Evolutionary conservation across 2,113 vertebrate genomes (phyloP), one percentile per base, ranked within the genome.

Genomic region (Myotis lucifugus): DNA sequence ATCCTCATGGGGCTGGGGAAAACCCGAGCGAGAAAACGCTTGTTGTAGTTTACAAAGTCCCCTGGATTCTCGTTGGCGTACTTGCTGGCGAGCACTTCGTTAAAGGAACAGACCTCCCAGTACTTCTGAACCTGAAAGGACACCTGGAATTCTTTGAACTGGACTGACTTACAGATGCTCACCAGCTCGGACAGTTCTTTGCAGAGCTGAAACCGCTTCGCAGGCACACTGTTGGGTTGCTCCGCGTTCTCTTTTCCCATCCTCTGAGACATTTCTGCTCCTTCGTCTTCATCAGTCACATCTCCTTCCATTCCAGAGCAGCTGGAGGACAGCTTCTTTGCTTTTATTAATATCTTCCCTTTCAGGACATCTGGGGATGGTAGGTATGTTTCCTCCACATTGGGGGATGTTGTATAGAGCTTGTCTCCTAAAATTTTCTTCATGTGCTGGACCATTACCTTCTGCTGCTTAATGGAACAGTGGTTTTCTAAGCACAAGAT

Each of bases 41-140:
- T 99, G 97, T 99, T 99, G 84, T 99, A 99, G 97, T 99, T 99
- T 1, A 99, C 99, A 97, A 99, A 99, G 97, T 99, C 99, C 19
- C 99, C 99, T 0, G 99, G 99, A 56, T 98, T 99, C 91, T 99
- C 99, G 1, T 98, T 99, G 95, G 99, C 99, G 0, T 99, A 99
- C 29, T 99, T 99, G 97, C 98, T 99, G 94, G 99, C 99, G 90
- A 99, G 99, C 66, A 99, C 99, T 97, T 99, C 99, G 0, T 99
- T 99, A 97, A 99, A 99, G 0, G 99, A 99, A 92, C 99, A 99
- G 40, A 99, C 98, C 96, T 99, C 99, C 99, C 99, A 99, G 94
- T 99, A 99, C 96, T 99, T 99, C 98, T 99, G 99, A 78, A 97
- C 98, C 97, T 99, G 99, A 98, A 99, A 99, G 2, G 99, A 99